Evolutionary conservation across 2,888 invertebrate genomes (phyloP), one percentile per base, ranked within the genome.

Genomic region (Epiblema foenella): DNA sequence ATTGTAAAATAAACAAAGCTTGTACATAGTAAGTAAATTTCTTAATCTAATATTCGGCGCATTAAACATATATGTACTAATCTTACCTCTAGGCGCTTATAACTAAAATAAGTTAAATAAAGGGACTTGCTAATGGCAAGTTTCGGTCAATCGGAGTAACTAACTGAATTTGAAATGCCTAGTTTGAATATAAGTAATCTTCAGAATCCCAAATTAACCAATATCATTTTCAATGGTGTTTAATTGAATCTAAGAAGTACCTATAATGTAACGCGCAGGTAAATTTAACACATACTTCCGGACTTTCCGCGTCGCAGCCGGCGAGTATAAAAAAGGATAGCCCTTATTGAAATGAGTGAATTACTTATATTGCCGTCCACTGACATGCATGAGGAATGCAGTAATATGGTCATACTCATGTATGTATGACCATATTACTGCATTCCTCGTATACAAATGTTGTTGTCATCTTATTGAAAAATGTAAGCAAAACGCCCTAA

Each of bases 21-120:
- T 65, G 58, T 52, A 51, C 24, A 64, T n/a, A 46, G 20, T 69
- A 64, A 51, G 51, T 52, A 64, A 18, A 9, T 3, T 24, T 37
- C 18, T 52, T 51, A 33, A 46, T n/a, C 46, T 60, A 54, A 18
- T 17, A 63, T 56, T 39, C 59, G n/a, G 59, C 39, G 37, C 33
- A 51, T 42, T 68, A 63, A 33, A 62, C n/a, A 51, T 9, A 76
- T 78, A 1, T 46, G 72, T 76, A 79, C 77, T 76, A 69, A 77
- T 76, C 68, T 69, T 71, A 63, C 62, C 49, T 64, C 75, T 73
- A 76, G 64, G 74, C 78, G 79, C 81, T 82, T 83, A 87, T 68
- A 72, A 75, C 85, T 88, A 89, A 72, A 89, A 89, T 89, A 90
- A 90, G 89, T 89, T 84, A 85, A 71, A 76, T 58, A 63, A 71